Conservation (phyloP, 1,140 invertebrate species). For the Argopecten irradians region DNA sequence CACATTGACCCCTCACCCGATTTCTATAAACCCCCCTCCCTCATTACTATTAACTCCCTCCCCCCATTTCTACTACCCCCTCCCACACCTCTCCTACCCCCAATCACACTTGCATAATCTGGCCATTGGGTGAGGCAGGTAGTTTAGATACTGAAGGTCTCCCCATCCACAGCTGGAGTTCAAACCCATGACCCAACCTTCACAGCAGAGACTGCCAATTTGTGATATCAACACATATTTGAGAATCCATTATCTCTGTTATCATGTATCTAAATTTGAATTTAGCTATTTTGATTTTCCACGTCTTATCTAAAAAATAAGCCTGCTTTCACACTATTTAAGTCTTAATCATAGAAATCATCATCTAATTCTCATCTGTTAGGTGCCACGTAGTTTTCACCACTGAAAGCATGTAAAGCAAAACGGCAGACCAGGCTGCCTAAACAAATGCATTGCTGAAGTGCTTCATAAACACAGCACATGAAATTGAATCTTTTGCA, state of each 20-base stretch:
- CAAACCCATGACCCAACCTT: background rate
- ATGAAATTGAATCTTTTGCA: slow-evolving; percentile 12
- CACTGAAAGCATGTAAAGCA: background rate
- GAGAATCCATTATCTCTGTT: background rate
- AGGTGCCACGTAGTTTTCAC: background rate
- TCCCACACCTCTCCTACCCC: no score
- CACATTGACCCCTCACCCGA: no score
- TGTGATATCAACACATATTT: slow-evolving; percentile 23
- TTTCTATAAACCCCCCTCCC: no score
- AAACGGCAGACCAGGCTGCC: background rate
- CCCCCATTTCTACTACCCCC: no score
- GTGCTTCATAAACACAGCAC: background rate
- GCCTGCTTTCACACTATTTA: background rate
- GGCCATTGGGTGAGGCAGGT: background rate
- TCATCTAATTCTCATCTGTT: background rate
- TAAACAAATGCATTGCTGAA: background rate
- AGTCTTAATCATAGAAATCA: background rate
- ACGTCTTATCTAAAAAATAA: background rate
- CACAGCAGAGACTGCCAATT: background rate
- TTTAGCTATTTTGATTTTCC: no score
- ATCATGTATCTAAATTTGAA: no score
- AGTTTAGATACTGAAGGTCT: background rate
- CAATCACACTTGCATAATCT: background rate
- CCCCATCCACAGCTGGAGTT: background rate
- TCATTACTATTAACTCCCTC: no score